These are phyloP conservation scores for Schlechtendalia chinensis DNA, from an alignment of 1,140 invertebrate genomes.

Conservation along the genomic window DNA sequence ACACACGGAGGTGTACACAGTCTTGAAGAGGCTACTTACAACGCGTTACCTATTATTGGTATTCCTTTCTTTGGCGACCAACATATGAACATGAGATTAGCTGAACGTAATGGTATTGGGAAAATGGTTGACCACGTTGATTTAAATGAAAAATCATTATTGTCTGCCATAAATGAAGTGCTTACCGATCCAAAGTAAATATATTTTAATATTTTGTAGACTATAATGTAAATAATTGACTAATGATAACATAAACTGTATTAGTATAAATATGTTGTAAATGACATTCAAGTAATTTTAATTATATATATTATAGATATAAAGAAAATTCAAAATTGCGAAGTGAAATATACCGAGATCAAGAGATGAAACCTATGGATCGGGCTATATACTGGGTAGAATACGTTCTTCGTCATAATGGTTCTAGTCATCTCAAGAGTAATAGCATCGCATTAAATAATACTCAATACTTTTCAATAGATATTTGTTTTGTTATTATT, in stretches of 20 bases:
- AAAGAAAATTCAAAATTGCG: conserved; percentile 57
- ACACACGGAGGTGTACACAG: conserved; percentile 62
- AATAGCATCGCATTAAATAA: conserved; percentile 58
- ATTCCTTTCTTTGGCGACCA: conserved; percentile 69
- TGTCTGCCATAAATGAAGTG: conserved; percentile 15
- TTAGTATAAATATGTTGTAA: neutral
- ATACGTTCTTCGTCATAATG: conserved; percentile 65
- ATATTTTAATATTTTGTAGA: neutral
- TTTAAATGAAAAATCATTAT: conserved; percentile 26
- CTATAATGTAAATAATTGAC: too few species aligned
- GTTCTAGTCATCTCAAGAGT: conserved; percentile 59
- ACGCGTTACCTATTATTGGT: conserved; percentile 59
- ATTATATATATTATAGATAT: conserved; percentile 56
- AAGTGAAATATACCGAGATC: conserved; percentile 65
- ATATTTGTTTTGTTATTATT: conserved; percentile 56
- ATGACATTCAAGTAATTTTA: neutral
- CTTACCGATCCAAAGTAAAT: conserved; percentile 9
- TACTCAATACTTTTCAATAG: conserved; percentile 59
- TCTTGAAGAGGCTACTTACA: conserved; percentile 58
- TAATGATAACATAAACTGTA: too few species aligned
- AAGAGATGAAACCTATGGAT: conserved; percentile 63
- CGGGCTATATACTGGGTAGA: conserved; percentile 70
- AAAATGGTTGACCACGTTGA: conserved; percentile 11
- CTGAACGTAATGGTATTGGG: conserved; percentile 56
- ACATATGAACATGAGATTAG: conserved; percentile 57